Evolutionary conservation across 1,140 invertebrate genomes (phyloP).

Genomic region (Plodia interpunctella): DNA sequence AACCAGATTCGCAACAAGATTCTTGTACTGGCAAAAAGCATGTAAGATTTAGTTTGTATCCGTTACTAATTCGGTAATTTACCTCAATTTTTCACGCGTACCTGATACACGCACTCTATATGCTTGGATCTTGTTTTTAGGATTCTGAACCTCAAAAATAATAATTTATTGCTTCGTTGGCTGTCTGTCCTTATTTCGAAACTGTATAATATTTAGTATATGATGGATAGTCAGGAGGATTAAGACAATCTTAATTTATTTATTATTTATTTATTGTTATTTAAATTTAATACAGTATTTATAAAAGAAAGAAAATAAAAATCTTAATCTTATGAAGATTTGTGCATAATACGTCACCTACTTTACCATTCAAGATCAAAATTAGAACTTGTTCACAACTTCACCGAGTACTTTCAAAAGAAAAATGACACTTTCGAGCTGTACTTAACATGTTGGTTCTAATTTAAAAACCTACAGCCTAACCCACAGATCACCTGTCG

Average conservation of each 20-base stretch:
- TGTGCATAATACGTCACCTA: too few relatives aligned
- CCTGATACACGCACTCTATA: slow-evolving; percentile 12
- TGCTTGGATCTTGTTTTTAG: neutral
- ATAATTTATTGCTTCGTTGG: too few relatives aligned
- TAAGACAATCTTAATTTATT: too few relatives aligned
- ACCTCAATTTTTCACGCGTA: slow-evolving; percentile 12
- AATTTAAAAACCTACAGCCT: neutral
- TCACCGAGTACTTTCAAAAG: neutral
- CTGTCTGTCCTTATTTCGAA: too few relatives aligned
- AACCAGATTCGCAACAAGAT: slow-evolving; percentile 23
- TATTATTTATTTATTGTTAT: too few relatives aligned
- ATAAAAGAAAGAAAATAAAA: too few relatives aligned
- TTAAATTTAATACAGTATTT: too few relatives aligned
- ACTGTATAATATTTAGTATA: too few relatives aligned
- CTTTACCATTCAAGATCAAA: too few relatives aligned
- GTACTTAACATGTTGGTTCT: neutral
- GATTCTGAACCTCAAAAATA: too few relatives aligned
- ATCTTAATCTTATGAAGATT: too few relatives aligned
- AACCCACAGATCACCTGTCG: neutral
- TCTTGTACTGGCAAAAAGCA: slow-evolving; percentile 31
- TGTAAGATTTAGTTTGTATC: slow-evolving; percentile 37
- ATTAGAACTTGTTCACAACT: neutral
- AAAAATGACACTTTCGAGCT: neutral
- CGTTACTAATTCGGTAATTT: slow-evolving; percentile 25
- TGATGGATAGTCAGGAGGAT: too few relatives aligned